Evolutionary conservation across 2,797 vertebrate species (phyloP), one percentile per base, ranked within the genome.

Genomic region (Botia kubotai): DNA sequence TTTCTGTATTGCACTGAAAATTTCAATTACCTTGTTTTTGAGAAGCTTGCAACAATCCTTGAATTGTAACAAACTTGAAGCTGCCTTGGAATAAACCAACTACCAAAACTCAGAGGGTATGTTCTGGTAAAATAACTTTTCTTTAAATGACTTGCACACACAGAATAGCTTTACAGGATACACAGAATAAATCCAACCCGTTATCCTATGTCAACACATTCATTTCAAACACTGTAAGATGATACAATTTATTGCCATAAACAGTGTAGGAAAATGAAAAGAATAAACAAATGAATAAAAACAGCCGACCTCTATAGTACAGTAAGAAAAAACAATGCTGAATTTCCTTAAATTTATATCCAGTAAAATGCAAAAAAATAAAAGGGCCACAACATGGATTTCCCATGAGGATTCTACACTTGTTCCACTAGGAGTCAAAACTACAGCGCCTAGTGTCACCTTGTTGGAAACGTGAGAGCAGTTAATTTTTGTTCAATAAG

Each of bases 221-320:
- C 72, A 80, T 83, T 81, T 87, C 69, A 88, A 89, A 82, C 85
- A 87, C 88, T 85, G 88, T 87, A 89, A 83, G 88, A 91, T 85
- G 89, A 90, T 88, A 90, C 88, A 91, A 88, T 94, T 95, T 95
- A 95, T 94, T 95, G 93, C 94, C 92, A 91, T 93, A 88, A 92
- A 92, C 92, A 89, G 89, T 92, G 90, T 89, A 90, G 86, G 90
- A 90, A 90, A 92, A 87, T 80, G 72, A 90, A 88, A 86, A 85
- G 73, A 86, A 86, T 84, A 67, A 89, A 90, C 88, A 84, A 86
- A 82, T 77, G 69, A 82, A 88, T 89, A 86, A 90, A 89, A 92
- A 92, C 90, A 90, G 90, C 87, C 72, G 84, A 82, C 91, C 86
- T 89, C 87, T 89, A 88, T 88, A 82, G 73, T 90, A 91, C 90